Conservation (phyloP, 1,140 invertebrate species). For the Diabrotica undecimpunctata region DNA sequence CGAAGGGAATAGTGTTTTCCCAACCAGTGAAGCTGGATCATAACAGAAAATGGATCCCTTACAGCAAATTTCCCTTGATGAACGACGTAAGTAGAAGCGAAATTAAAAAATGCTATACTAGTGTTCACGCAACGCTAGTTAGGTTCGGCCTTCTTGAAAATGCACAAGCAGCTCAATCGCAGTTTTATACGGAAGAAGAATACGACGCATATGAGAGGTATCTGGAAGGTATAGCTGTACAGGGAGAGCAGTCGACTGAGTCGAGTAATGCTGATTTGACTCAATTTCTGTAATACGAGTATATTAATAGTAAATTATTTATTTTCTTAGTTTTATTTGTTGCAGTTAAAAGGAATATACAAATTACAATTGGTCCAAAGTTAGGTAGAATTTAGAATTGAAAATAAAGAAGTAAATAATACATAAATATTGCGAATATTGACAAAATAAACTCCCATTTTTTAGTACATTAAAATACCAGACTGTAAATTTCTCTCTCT, state of each 20-base stretch:
- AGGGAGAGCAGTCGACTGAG: not conserved
- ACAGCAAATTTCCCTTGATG: conserved; percentile 41
- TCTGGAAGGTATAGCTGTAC: not conserved
- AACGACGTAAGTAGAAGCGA: conserved; percentile 19
- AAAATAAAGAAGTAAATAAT: too few species aligned
- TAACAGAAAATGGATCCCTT: conserved; percentile 47
- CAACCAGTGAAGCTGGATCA: conserved; percentile 47
- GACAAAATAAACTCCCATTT: too few species aligned
- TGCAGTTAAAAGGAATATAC: too few species aligned
- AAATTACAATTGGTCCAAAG: too few species aligned
- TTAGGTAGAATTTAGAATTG: too few species aligned
- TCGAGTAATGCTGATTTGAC: not conserved
- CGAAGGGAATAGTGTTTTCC: conserved; percentile 49
- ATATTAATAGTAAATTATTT: too few species aligned
- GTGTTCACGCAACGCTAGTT: not conserved
- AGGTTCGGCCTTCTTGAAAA: not conserved
- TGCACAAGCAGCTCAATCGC: not conserved
- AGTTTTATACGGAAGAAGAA: not conserved
- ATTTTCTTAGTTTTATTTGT: too few species aligned
- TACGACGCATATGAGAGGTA: not conserved
- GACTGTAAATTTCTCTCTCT: too few species aligned
- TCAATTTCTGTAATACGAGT: too few species aligned
- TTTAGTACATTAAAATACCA: too few species aligned
- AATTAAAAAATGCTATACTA: conserved; percentile 17
- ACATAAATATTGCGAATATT: too few species aligned